Percentiles rank a stretch among this genome's conserved stretches.
These are phyloP conservation scores for Sebastes diaconus DNA, from an alignment of 2,797 vertebrate genomes.

Conservation along the genomic window DNA sequence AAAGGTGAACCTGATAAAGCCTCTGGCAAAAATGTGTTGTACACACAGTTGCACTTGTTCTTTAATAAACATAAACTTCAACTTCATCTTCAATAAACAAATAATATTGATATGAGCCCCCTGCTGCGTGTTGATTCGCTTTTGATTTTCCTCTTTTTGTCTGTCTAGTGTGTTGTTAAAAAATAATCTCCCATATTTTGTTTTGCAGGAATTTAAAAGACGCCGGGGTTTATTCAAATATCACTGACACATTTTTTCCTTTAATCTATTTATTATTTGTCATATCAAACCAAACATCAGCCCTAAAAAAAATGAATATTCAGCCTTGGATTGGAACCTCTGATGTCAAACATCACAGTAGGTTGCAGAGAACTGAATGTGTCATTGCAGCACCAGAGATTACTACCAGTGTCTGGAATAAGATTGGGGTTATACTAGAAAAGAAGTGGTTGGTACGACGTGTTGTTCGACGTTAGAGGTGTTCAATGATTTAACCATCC, in stretches of 20 bases:
- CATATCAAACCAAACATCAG: neutral
- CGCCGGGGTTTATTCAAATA: neutral
- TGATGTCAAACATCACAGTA: neutral
- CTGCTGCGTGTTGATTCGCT: neutral
- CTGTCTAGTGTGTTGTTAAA: neutral
- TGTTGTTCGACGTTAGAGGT: neutral
- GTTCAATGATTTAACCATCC: neutral
- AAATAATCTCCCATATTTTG: neutral
- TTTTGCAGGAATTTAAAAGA: neutral
- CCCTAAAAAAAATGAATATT: neutral
- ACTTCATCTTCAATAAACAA: neutral
- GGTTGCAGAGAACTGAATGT: neutral
- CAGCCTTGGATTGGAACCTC: neutral
- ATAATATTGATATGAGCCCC: neutral
- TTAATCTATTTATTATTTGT: neutral
- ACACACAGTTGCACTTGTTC: constrained; percentile 1
- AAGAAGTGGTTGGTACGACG: neutral
- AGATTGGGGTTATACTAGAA: neutral
- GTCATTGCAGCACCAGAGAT: constrained; percentile 31
- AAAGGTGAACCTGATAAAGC: neutral
- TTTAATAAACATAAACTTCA: constrained; percentile 13
- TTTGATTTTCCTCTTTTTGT: neutral
- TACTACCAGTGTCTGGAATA: neutral
- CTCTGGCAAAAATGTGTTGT: neutral
- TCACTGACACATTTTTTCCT: neutral